Evolutionary conservation across 1,140 invertebrate genomes (phyloP).

Genomic region (Euura saliciscinereae): DNA sequence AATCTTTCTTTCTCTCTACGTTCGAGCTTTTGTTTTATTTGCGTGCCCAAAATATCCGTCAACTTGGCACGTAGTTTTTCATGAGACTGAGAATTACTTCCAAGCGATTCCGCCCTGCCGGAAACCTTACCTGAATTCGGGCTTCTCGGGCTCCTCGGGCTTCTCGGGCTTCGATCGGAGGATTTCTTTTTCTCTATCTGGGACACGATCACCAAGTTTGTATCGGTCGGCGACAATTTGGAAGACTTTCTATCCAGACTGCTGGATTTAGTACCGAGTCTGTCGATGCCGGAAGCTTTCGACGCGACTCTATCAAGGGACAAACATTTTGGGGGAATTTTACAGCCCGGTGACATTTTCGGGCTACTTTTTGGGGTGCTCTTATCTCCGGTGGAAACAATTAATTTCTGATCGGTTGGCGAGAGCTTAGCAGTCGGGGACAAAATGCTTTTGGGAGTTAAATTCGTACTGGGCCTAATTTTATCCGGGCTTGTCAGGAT

Average conservation of each 20-base stretch:
- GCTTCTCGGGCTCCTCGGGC: not conserved
- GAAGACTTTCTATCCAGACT: slow-evolving; percentile 48
- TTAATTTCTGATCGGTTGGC: slow-evolving; percentile 43
- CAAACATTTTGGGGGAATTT: slow-evolving; percentile 36
- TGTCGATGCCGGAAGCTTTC: slow-evolving; percentile 34
- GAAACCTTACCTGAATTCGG: not conserved
- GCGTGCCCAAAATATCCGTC: slow-evolving; percentile 48
- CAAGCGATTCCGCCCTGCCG: not conserved
- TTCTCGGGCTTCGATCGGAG: slow-evolving; percentile 1
- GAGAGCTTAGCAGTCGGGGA: slow-evolving; percentile 50
- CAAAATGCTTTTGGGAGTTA: slow-evolving; percentile 43
- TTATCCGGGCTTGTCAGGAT: slow-evolving; percentile 47
- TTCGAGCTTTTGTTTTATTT: slow-evolving; percentile 51
- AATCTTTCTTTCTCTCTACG: slow-evolving; percentile 42
- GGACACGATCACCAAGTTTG: slow-evolving; percentile 46
- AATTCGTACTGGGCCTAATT: slow-evolving; percentile 45
- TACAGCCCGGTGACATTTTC: slow-evolving; percentile 30
- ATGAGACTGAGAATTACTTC: not conserved
- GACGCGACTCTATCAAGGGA: slow-evolving; percentile 46
- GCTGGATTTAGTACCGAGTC: slow-evolving; percentile 35
- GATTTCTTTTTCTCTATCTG: slow-evolving; percentile 36
- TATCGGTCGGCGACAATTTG: slow-evolving; percentile 45
- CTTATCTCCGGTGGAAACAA: slow-evolving; percentile 37
- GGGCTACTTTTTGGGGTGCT: slow-evolving; percentile 40
- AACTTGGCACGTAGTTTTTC: slow-evolving; percentile 37